Evolutionary conservation across 2,797 vertebrate species (phyloP).

Genomic region (Silurus aristotelis): DNA sequence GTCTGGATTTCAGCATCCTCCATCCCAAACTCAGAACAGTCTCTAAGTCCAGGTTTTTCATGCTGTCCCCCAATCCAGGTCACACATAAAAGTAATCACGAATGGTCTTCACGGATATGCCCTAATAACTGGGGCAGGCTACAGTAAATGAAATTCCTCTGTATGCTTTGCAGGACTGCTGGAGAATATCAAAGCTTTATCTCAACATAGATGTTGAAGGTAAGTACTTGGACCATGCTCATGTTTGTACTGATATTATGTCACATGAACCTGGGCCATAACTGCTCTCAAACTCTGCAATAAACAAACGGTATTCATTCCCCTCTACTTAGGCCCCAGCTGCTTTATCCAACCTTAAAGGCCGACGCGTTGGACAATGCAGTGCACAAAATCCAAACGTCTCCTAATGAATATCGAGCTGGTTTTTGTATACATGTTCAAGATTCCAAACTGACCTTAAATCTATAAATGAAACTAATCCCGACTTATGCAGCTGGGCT

Average conservation of each 20-base stretch:
- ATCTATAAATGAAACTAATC: slow-evolving; percentile 15
- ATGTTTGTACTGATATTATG: slow-evolving; percentile 53
- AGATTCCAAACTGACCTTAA: slow-evolving; percentile 57
- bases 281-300: slow-evolving; percentile 62
- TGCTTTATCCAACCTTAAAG: slow-evolving; percentile 65
- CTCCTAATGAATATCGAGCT: slow-evolving; percentile 3
- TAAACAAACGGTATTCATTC: slow-evolving; percentile 18
- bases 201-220: slow-evolving; percentile 47
- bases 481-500: not conserved
- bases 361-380: not conserved
- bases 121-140: not conserved
- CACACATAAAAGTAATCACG: not conserved
- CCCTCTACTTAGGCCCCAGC: slow-evolving; percentile 58
- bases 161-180: slow-evolving; percentile 43
- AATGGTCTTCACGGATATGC: not conserved
- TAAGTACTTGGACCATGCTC: slow-evolving; percentile 60
- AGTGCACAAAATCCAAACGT: slow-evolving; percentile 9
- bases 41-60: slow-evolving; percentile 63
- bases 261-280: slow-evolving; percentile 62
- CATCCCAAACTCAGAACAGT: slow-evolving; percentile 55
- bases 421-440: slow-evolving; percentile 48
- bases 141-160: slow-evolving; percentile 40
- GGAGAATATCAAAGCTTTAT: slow-evolving; percentile 59
- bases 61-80: slow-evolving; percentile 51
- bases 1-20: slow-evolving; percentile 54